These are phyloP conservation scores for Cheumatopsyche charites DNA, from an alignment of 1,140 invertebrate genomes.

Conservation along the genomic window DNA sequence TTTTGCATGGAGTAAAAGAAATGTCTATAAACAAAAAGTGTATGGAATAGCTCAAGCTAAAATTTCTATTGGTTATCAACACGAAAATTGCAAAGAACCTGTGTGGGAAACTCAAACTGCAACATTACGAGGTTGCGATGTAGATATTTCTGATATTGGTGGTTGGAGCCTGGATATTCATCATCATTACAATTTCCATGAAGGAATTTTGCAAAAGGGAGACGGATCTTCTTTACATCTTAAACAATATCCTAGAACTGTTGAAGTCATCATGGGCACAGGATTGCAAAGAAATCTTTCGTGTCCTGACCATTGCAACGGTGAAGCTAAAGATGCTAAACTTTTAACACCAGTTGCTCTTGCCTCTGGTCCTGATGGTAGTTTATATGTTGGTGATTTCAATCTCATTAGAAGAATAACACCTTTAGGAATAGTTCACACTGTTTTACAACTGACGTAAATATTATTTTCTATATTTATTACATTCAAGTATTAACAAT, in stretches of 20 bases:
- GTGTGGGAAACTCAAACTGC: slow-evolving; percentile 95
- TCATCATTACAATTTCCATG: slow-evolving; percentile 97
- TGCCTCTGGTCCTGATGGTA: slow-evolving; percentile 93
- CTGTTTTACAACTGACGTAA: slow-evolving; percentile 90
- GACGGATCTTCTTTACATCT: slow-evolving; percentile 93
- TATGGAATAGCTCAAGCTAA: slow-evolving; percentile 87
- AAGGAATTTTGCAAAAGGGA: slow-evolving; percentile 95
- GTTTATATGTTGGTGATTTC: slow-evolving; percentile 96
- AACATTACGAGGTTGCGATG: slow-evolving; percentile 94
- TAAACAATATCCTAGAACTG: slow-evolving; percentile 88
- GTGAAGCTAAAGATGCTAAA: slow-evolving; percentile 82
- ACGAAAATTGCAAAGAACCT: slow-evolving; percentile 81
- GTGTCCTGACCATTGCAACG: slow-evolving; percentile 83
- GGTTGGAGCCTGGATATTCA: slow-evolving; percentile 98
- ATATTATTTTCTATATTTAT: slow-evolving; percentile 38
- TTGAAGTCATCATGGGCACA: slow-evolving; percentile 92
- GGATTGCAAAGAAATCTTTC: slow-evolving; percentile 81
- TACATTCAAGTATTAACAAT: slow-evolving; percentile 20
- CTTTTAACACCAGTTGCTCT: slow-evolving; percentile 91
- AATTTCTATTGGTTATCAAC: slow-evolving; percentile 93
- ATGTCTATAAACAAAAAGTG: slow-evolving; percentile 96
- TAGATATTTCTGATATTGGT: slow-evolving; percentile 95
- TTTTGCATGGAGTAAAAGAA: slow-evolving; percentile 96
- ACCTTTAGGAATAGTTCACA: slow-evolving; percentile 89
- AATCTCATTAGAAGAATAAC: slow-evolving; percentile 93